phyloP scores from a whole-genome alignment of 1,140 invertebrate genomes.

The Leptestheria dahalacensis region DNA sequence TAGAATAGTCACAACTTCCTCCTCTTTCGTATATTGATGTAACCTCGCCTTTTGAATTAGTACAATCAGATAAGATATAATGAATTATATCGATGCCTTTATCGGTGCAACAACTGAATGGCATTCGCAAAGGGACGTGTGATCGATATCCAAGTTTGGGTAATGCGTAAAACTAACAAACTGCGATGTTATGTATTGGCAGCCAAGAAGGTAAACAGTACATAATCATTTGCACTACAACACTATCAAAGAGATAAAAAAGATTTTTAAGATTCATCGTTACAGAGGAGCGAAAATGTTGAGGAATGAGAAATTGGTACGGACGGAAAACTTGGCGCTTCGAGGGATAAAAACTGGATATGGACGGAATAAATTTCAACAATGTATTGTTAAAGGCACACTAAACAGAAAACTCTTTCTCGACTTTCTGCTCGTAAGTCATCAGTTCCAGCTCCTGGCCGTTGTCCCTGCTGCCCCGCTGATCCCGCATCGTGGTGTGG shows the following conservation, averaged over 20 bases:
- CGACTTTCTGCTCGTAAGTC: slow-evolving; percentile 8
- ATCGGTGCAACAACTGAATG: too few species aligned
- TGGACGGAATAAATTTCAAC: background rate
- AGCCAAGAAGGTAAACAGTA: background rate
- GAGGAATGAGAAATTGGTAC: too few species aligned
- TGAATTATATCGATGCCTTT: too few species aligned
- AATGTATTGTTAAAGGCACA: background rate
- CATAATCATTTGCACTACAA: background rate
- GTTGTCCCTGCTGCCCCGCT: background rate
- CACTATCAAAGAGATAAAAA: background rate
- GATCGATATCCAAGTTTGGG: background rate
- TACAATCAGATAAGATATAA: too few species aligned
- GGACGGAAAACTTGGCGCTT: too few species aligned
- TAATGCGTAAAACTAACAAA: background rate
- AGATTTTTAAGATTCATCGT: background rate
- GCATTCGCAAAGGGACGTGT: too few species aligned
- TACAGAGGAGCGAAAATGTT: background rate
- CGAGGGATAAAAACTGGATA: too few species aligned
- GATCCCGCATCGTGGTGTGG: background rate
- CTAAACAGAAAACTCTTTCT: slow-evolving; percentile 1
- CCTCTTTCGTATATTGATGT: too few species aligned
- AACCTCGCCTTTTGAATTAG: too few species aligned
- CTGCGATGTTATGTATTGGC: background rate
- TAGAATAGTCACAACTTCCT: too few species aligned
- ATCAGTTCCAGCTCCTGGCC: slow-evolving; percentile 11